Percentiles rank a stretch among this genome's conserved stretches.
phyloP scores from a whole-genome alignment of 2,888 invertebrate species.

The Anodontia alba region DNA sequence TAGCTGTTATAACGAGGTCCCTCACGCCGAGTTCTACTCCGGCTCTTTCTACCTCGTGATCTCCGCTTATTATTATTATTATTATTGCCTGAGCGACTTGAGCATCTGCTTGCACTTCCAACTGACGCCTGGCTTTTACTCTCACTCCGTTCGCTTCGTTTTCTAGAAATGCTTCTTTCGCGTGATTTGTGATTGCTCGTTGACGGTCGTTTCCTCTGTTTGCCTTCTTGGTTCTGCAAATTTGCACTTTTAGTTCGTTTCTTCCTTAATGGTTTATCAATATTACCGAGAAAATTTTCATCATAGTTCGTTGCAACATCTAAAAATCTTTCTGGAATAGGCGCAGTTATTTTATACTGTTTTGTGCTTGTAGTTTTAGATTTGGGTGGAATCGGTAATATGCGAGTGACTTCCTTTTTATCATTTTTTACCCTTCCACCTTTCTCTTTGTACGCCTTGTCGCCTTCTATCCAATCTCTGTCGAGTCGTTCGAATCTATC shows the following conservation, averaged over 20 bases:
- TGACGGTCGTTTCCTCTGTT: slow-evolving; percentile 31
- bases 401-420: neutral
- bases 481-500: slow-evolving; percentile 54
- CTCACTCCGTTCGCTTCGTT: slow-evolving; percentile 40
- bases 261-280: neutral
- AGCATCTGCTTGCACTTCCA: slow-evolving; percentile 46
- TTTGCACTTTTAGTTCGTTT: neutral
- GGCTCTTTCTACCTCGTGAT: slow-evolving; percentile 38
- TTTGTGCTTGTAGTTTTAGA: neutral
- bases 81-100: slow-evolving; percentile 24
- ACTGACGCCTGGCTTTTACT: slow-evolving; percentile 36
- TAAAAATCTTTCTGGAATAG: slow-evolving; percentile 40
- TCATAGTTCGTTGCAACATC: slow-evolving; percentile 53
- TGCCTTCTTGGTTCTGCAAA: neutral
- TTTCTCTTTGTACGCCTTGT: slow-evolving; percentile 51
- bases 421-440: slow-evolving; percentile 43
- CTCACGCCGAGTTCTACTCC: slow-evolving; percentile 41
- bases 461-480: slow-evolving; percentile 44
- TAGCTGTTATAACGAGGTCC: slow-evolving; percentile 4
- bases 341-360: neutral
- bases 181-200: slow-evolving; percentile 41
- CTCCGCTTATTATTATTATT: slow-evolving; percentile 23
- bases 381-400: neutral
- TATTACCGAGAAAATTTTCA: slow-evolving; percentile 18
- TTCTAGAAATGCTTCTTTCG: slow-evolving; percentile 50